Conservation (phyloP, 2,797 vertebrate genomes). For the Monodelphis domestica region DNA sequence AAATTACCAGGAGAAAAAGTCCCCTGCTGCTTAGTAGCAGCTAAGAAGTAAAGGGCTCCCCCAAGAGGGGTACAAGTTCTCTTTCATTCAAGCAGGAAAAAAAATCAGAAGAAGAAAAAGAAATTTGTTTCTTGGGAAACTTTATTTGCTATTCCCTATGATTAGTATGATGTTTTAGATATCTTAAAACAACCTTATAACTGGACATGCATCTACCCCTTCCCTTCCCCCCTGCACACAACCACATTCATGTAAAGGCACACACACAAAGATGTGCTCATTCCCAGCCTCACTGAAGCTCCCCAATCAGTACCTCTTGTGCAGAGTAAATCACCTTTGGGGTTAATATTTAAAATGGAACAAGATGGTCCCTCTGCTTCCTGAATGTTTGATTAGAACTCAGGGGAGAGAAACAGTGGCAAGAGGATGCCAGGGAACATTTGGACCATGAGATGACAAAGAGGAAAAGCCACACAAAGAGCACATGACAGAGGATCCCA, state of each 20-base stretch:
- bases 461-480: conserved; percentile 36
- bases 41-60: conserved; percentile 29
- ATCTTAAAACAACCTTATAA: conserved; percentile 64
- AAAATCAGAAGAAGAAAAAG: not conserved
- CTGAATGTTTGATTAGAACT: conserved; percentile 36
- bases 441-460: conserved; percentile 55
- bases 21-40: conserved; percentile 21
- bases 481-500: not conserved
- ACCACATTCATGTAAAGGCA: too few relatives aligned
- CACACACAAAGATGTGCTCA: not conserved
- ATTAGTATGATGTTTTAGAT: conserved; percentile 67
- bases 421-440: conserved; percentile 27
- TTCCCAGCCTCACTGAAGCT: not conserved
- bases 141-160: conserved; percentile 58
- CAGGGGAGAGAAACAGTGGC: conserved; percentile 18
- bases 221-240: not conserved
- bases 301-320: not conserved
- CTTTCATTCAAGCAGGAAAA: conserved; percentile 34
- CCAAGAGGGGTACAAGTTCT: not conserved
- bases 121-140: conserved; percentile 34
- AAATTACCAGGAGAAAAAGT: conserved; percentile 63
- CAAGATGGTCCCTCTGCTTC: conserved; percentile 62
- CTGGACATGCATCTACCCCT: conserved; percentile 53
- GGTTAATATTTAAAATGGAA: conserved; percentile 77
- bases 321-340: conserved; percentile 63